Evolutionary conservation across 2,888 invertebrate genomes (phyloP).

Genomic region (Agrypnus murinus): DNA sequence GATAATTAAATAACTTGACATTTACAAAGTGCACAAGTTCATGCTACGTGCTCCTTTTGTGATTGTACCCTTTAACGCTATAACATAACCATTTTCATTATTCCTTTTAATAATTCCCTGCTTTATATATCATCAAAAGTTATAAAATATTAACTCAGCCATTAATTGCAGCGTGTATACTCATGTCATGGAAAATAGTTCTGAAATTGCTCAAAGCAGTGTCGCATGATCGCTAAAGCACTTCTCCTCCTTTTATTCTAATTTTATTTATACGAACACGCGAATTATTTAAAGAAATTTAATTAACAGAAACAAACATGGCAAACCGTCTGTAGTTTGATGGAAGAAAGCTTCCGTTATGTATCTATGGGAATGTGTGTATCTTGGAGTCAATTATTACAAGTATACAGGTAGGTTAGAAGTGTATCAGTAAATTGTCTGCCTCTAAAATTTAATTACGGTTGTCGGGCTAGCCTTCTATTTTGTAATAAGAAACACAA

Average conservation of each 20-base stretch:
- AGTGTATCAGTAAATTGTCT: not conserved
- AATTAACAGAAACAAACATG: slow-evolving; percentile 15
- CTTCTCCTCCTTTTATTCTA: slow-evolving; percentile 3
- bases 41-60: slow-evolving; percentile 9
- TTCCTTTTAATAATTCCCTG: slow-evolving; percentile 6
- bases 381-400: slow-evolving; percentile 5
- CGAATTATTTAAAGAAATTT: slow-evolving; percentile 16
- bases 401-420: slow-evolving; percentile 2
- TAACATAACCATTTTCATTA: slow-evolving; percentile 8
- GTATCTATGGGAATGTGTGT: not conserved
- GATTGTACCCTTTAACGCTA: slow-evolving; percentile 24
- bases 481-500: not conserved
- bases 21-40: slow-evolving; percentile 19
- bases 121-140: not conserved
- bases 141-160: slow-evolving; percentile 17
- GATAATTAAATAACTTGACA: slow-evolving; percentile 8
- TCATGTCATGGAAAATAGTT: not conserved
- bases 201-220: slow-evolving; percentile 4
- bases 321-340: not conserved
- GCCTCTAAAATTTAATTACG: slow-evolving; percentile 11
- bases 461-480: slow-evolving; percentile 1
- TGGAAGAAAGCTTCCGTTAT: not conserved
- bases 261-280: slow-evolving; percentile 10
- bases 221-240: slow-evolving; percentile 8
- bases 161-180: slow-evolving; percentile 8